A percentile compares a stretch with the other conserved stretches of the same genome.
Conservation (phyloP, 2,797 vertebrate genomes). For the Prionace glauca region DNA sequence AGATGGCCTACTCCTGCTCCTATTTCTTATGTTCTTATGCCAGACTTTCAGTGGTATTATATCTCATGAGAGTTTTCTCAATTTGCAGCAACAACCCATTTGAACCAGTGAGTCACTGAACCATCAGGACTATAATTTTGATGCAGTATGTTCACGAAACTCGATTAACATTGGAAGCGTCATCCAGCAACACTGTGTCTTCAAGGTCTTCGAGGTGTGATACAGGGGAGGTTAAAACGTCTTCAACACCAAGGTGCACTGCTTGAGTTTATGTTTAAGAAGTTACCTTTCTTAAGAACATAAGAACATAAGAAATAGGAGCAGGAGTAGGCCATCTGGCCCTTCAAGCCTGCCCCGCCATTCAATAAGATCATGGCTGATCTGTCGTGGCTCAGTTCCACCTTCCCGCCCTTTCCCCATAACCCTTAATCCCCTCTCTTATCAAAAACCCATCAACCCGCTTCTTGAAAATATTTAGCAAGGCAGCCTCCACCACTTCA, state of each 20-base stretch:
- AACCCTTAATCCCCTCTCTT: no score
- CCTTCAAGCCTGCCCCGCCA: no score
- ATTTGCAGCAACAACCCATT: background rate
- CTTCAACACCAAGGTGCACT: background rate
- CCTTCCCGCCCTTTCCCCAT: no score
- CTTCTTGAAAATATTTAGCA: no score
- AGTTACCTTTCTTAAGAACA: background rate
- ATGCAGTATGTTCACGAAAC: background rate
- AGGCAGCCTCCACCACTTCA: no score
- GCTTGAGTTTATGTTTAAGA: background rate
- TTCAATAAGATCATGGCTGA: no score
- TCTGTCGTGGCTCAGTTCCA: no score
- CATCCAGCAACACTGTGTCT: background rate
- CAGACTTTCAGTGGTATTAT: background rate
- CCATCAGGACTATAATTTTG: background rate
- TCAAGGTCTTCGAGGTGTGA: background rate
- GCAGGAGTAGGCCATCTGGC: no score
- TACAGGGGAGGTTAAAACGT: background rate
- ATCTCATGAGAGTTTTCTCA: background rate
- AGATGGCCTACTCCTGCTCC: no score
- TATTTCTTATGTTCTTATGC: no score
- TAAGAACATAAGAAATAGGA: no score
- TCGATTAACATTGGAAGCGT: background rate
- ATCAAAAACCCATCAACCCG: no score
- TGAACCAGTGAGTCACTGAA: slow-evolving; percentile 1